phyloP scores from a whole-genome alignment of 2,113 vertebrate genomes.

The pig (Sus scrofa) region DNA sequence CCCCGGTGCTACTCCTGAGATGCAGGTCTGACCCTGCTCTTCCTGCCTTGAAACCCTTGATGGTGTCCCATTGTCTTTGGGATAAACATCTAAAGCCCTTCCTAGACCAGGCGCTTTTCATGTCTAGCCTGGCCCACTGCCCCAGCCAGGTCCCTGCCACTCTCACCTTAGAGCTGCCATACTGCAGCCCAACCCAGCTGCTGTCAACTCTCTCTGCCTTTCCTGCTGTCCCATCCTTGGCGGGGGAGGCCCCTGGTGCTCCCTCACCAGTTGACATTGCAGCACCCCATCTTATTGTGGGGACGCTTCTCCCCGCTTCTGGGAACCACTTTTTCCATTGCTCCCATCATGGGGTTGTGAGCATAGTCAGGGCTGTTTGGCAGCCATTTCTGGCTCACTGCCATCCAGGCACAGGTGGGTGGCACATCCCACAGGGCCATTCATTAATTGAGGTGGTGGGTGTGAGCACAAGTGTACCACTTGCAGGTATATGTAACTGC shows the following conservation, averaged over 20 bases:
- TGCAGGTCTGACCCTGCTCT: not conserved
- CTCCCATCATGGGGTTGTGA: not conserved
- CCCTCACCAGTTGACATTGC: accelerated
- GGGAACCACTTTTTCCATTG: not conserved
- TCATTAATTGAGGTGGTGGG: not conserved
- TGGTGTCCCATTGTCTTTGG: not conserved
- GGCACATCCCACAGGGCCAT: not conserved
- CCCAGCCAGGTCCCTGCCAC: not conserved
- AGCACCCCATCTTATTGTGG: not conserved
- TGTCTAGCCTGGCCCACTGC: not conserved
- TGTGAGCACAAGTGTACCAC: not conserved
- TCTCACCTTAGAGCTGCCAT: accelerated
- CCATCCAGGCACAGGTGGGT: not conserved
- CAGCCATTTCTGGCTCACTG: not conserved
- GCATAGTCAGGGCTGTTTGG: not conserved
- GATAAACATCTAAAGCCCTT: not conserved
- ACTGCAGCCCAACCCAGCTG: not conserved
- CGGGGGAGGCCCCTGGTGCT: not conserved
- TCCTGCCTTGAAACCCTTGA: not conserved
- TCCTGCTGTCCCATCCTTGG: not conserved
- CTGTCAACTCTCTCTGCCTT: not conserved
- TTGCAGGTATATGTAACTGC: not conserved
- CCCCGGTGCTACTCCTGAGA: not conserved
- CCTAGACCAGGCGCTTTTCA: not conserved
- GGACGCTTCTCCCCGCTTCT: not conserved